phyloP scores from a whole-genome alignment of 2,113 vertebrate genomes.

The Corvus cornix region DNA sequence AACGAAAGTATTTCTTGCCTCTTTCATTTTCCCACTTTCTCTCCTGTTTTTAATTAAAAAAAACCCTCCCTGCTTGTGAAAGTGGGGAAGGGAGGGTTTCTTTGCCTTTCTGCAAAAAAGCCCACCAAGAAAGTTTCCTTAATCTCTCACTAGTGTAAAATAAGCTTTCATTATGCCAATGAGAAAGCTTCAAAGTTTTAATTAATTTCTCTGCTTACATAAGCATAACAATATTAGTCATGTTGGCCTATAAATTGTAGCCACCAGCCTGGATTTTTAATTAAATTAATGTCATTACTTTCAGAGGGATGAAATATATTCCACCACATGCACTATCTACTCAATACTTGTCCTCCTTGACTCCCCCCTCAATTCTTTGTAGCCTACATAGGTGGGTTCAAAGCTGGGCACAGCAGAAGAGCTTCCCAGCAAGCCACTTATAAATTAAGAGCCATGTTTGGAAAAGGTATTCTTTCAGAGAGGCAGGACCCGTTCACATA shows the following conservation, averaged over 20 bases:
- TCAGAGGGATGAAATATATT: slow-evolving; percentile 44
- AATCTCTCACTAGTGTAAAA: slow-evolving; percentile 44
- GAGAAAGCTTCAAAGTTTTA: slow-evolving; percentile 32
- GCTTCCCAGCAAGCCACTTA: not conserved
- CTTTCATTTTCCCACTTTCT: slow-evolving; percentile 15
- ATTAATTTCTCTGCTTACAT: slow-evolving; percentile 66
- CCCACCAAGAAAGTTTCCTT: slow-evolving; percentile 33
- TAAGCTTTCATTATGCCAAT: not conserved
- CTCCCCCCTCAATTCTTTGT: not conserved
- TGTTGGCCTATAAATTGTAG: slow-evolving; percentile 44
- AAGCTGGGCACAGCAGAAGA: not conserved
- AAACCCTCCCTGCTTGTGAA: not conserved
- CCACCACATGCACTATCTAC: not conserved
- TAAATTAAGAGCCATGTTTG: not conserved
- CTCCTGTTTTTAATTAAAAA: slow-evolving; percentile 37
- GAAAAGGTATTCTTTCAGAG: not conserved
- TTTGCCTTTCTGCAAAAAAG: slow-evolving; percentile 12
- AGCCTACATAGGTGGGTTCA: not conserved
- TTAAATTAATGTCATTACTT: slow-evolving; percentile 46
- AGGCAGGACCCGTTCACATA: not conserved
- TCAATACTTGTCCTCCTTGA: not conserved
- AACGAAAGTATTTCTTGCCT: not conserved
- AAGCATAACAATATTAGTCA: slow-evolving; percentile 49
- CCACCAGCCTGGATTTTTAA: not conserved
- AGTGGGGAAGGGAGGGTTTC: not conserved